A percentile compares a stretch with the other conserved stretches of the same genome.
phyloP scores from a whole-genome alignment of 1,140 invertebrate species.

The Yoshiicerus persimilis region DNA sequence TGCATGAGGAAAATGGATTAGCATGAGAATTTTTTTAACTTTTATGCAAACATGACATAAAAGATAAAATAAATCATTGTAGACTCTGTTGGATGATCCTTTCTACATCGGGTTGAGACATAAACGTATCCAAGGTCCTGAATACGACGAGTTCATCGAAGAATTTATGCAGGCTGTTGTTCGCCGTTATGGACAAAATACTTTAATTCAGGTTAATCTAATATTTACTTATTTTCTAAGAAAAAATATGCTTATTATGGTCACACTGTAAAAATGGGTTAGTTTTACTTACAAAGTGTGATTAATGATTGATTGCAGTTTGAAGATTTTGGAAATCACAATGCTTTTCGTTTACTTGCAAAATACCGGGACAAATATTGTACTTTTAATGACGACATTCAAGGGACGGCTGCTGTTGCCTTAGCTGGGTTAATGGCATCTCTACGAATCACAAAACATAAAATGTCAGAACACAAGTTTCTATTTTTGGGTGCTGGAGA shows the following conservation, averaged over 20 bases:
- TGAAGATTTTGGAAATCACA: conserved; percentile 91
- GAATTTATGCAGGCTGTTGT: conserved; percentile 95
- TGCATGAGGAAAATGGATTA: background rate
- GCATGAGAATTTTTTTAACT: background rate
- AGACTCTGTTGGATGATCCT: conserved; percentile 79
- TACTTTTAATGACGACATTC: conserved; percentile 96
- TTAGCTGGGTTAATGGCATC: conserved; percentile 87
- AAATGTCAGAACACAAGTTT: conserved; percentile 76
- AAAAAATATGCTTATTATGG: background rate
- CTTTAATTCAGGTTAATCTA: conserved; percentile 68
- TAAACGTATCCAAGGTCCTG: conserved; percentile 72
- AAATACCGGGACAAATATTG: conserved; percentile 84
- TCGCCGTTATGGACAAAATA: conserved; percentile 77
- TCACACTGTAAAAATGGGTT: background rate
- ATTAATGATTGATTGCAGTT: conserved; percentile 69
- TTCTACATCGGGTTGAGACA: conserved; percentile 90
- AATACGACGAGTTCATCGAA: conserved; percentile 92
- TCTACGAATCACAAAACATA: conserved; percentile 71
- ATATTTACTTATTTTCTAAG: background rate
- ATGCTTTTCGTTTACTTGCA: conserved; percentile 82
- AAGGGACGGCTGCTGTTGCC: conserved; percentile 76
- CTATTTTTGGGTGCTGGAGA: conserved; percentile 92
- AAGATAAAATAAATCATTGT: background rate
- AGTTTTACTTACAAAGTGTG: background rate
- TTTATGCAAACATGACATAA: background rate